These are phyloP conservation scores for Cotesia congregata DNA, from an alignment of 2,888 invertebrate genomes.

Conservation along the genomic window DNA sequence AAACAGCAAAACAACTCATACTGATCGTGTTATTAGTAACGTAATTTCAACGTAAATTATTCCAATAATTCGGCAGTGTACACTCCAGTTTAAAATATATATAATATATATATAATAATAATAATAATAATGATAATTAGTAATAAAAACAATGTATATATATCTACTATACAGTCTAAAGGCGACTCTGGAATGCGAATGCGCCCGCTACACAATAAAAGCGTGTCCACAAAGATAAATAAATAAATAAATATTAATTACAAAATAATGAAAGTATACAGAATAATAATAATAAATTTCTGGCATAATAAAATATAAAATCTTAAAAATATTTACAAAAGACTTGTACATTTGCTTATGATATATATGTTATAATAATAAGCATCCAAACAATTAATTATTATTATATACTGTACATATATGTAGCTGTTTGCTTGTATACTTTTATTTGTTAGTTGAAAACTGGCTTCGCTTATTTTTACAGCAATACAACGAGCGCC, in stretches of 20 bases:
- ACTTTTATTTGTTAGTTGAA: conserved; percentile 1
- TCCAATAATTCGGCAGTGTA: conserved; percentile 66
- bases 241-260: not conserved
- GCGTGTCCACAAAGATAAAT: conserved; percentile 30
- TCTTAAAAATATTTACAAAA: conserved; percentile 38
- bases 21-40: conserved; percentile 64
- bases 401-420: too few relatives aligned
- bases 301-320: conserved; percentile 24
- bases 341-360: not conserved
- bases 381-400: conserved; percentile 17
- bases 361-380: conserved; percentile 7
- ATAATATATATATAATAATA: not conserved
- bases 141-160: conserved; percentile 32
- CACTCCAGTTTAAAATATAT: conserved; percentile 57
- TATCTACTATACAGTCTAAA: conserved; percentile 49
- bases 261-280: not conserved
- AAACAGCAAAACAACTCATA: conserved; percentile 53
- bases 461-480: conserved; percentile 24
- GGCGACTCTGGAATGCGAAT: conserved; percentile 51
- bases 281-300: not conserved
- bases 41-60: conserved; percentile 66
- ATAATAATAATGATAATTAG: not conserved
- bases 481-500: conserved; percentile 31
- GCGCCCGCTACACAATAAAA: conserved; percentile 34
- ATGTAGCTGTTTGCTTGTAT: not conserved